Evolutionary conservation across 2,797 vertebrate genomes (phyloP), one percentile per base, ranked within the genome.

Genomic region (Protosalanx chinensis): DNA sequence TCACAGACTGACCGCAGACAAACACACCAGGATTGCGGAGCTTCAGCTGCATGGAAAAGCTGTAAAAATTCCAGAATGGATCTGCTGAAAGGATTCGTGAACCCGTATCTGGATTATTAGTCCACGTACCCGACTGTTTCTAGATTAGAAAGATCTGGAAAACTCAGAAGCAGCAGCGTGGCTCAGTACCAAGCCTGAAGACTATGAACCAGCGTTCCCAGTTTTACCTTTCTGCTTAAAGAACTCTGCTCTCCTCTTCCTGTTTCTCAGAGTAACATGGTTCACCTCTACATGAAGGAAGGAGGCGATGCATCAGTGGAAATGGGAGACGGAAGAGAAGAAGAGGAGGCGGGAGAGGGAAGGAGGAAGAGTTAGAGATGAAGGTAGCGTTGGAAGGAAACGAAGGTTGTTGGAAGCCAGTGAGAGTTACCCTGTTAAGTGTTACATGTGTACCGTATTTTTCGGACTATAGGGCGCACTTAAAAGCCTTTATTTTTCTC

Each of bases 191-290:
- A 56, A 56, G 51, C 18, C 4, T 4, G 51, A 12, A 56, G 4
- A 16, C 15, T n/a, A 5, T n/a, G 51, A 1, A 16, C 18, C 51
- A 4, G 72, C 64, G 15, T 20, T 20, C 30, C 1, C 2, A 69
- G 8, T 56, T 90, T 95, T 97, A 98, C 96, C 96, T 97, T 92
- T 85, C 61, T 5, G 90, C 88, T 91, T 93, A 94, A 98, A 97
- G 97, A 96, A 98, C 72, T 97, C 94, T 86, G 92, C 95, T 76
- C 96, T 93, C 63, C 94, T 96, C 93, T 90, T 94, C 85, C 94
- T 93, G 94, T 95, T 98, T 94, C 91, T 95, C 93, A 92, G 91
- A 92, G 88, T 91, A 88, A 96, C 87, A 82, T 82, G 86, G 88
- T 92, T 91, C 92, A 84, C 89, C 72, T 93, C 96, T 97, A 95